Evolutionary conservation across 2,888 invertebrate genomes (phyloP), one percentile per base, ranked within the genome.

Genomic region (Phragmatobia fuliginosa): DNA sequence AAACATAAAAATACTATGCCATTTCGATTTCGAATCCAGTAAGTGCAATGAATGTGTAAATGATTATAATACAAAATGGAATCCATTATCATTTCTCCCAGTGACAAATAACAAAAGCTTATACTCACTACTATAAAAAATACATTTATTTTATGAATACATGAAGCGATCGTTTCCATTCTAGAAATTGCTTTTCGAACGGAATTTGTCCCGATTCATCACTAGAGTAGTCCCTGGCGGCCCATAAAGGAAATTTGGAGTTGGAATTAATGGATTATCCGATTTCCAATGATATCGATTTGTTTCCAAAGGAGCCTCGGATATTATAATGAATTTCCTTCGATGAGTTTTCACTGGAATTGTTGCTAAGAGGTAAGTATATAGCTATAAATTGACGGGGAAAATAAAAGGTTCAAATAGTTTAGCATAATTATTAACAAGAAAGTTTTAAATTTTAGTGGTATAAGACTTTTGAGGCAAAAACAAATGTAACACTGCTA

Each of bases 121-220:
- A 32, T 10, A 58, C 62, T 25, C 3, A 58, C 32, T 49, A 63
- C 59, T 60, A 36, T 4, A 49, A 64, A 59, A 64, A 60, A 64
- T 60, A 64, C 49, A 25, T 49, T 33, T 36, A 28, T 70, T 71
- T 67, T 71, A 56, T 28, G 56, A 56, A 56, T 56, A 76, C 69
- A 79, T 74, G 36, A 73, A 68, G 67, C 71, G 61, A 72, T 71
- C 70, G 67, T 71, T 71, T 59, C 71, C 71, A 79, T 80, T 80
- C 71, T 72, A 74, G 58, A 82, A 80, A 80, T 82, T 82, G 75
- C 80, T 82, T 80, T 80, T 62, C 80, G 80, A 75, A 80, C 80
- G 68, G 78, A 77, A 77, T 81, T 81, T 80, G 80, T 81, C 83
- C 71, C 80, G 78, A 80, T 81, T 82, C 80, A 81, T 81, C 80